Base-by-base conservation (phyloP, 2,888 invertebrate species). In the Hypercompe scribonia region DNA sequence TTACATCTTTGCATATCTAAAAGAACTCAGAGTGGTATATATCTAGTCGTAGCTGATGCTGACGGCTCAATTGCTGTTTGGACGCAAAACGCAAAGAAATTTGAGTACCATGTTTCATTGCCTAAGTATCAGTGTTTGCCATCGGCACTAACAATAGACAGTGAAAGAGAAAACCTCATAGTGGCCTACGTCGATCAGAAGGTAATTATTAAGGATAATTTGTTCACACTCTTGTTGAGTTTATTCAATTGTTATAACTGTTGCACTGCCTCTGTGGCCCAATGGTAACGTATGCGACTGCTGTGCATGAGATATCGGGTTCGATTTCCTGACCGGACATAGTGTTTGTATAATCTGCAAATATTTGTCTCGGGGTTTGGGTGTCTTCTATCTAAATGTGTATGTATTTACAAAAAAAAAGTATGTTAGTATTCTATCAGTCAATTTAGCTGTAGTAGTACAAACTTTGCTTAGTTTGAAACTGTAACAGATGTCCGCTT, bases 161-260 rank as follows among this genome's bases (percentile, higher is more conserved):
- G 96, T 31, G 90, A 90, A 15, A 92, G 92, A 3, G 95, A 96
- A 10, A 96, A 96, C 65, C 90, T 99, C 13, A 96, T 98, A 50
- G 95, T 98, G 18, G 97, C 96, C 4, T 98, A 98, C 92, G 96
- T 98, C 0, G 97, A 99, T 94, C 97, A 97, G 84, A 97, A 97
- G 96, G 98, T 98, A 84, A 73, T 31, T 28, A 73, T 65, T 5
- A 28, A 10, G 7, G 8, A 18, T 24, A 50, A 0, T 50, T 50
- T 24, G 0, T 28, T 28, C 15, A 5, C 31, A 28, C 5, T 31
- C 61, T 31, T 31, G 31, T 31, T 61, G 31, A 61, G 31, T 5
- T 15, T 31, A 31, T 31, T 5, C 31, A 18, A 15, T 18, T 61
- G 8, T 31, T 13, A 10, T n/a, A 10, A 54, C n/a, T n/a, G n/a